Evolutionary conservation across 2,113 vertebrate species (phyloP).

Genomic region (Pangasianodon hypophthalmus): DNA sequence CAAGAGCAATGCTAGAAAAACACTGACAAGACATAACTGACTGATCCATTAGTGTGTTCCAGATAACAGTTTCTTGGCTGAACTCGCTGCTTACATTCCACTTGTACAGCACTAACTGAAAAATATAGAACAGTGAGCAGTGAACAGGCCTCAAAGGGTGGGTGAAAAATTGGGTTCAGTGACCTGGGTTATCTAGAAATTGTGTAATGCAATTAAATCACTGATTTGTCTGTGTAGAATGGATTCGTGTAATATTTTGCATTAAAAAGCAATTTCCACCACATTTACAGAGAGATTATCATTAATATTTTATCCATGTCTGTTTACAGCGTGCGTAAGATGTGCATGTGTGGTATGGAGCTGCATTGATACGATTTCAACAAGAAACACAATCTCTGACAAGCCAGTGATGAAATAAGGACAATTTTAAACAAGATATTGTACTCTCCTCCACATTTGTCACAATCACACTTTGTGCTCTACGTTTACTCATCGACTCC

Average conservation of each 20-base stretch:
- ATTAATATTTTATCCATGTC: background rate
- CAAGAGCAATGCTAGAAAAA: constrained; percentile 81
- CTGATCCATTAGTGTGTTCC: constrained; percentile 81
- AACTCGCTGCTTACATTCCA: constrained; percentile 75
- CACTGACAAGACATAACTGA: constrained; percentile 77
- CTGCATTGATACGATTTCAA: constrained; percentile 17
- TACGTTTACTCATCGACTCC: constrained; percentile 46
- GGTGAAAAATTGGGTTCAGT: constrained; percentile 4
- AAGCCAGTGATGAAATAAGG: constrained; percentile 38
- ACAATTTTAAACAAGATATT: constrained; percentile 51
- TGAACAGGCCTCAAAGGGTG: constrained; percentile 24
- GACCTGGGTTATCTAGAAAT: constrained; percentile 16
- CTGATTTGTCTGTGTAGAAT: background rate
- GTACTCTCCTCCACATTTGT: constrained; percentile 37
- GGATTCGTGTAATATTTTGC: background rate
- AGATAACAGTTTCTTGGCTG: constrained; percentile 82
- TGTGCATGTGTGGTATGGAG: constrained; percentile 7
- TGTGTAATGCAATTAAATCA: background rate
- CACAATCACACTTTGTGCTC: constrained; percentile 51
- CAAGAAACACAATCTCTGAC: constrained; percentile 34
- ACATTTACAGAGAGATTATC: background rate
- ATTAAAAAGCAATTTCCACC: constrained; percentile 5
- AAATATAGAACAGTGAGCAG: constrained; percentile 54
- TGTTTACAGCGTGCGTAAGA: constrained; percentile 2
- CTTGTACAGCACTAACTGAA: constrained; percentile 71